Percentiles rank a stretch among this genome's conserved stretches.
These are phyloP conservation scores for Threskiornis aethiopicus DNA, from an alignment of 2,797 vertebrate genomes.

Conservation along the genomic window DNA sequence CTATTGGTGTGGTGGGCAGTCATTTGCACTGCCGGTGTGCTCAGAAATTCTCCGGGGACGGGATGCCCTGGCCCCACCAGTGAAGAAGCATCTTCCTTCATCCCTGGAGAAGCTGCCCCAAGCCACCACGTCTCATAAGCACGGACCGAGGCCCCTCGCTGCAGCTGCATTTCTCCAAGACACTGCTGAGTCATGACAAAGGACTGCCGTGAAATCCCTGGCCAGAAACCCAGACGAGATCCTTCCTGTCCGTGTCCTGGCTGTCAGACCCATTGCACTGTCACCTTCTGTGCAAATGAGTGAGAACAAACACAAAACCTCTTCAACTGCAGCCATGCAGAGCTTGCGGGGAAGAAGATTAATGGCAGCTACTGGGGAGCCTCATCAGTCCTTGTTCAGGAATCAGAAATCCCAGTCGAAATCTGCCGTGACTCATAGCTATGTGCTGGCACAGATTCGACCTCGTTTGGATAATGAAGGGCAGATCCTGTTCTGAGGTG, in stretches of 20 bases:
- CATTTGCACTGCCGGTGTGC: accelerated
- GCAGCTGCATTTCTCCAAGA: background rate
- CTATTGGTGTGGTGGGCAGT: accelerated
- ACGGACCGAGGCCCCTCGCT: background rate
- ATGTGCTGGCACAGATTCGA: background rate
- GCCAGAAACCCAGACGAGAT: background rate
- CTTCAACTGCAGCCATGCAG: background rate
- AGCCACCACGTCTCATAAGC: background rate
- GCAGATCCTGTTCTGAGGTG: background rate
- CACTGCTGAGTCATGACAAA: background rate
- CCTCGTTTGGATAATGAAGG: slow-evolving; percentile 13
- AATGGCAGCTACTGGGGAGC: background rate
- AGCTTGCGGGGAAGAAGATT: background rate
- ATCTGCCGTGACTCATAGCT: background rate
- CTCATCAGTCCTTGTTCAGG: slow-evolving; percentile 41
- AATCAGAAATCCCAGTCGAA: slow-evolving; percentile 21
- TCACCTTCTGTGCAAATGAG: background rate
- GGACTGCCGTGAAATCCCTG: background rate
- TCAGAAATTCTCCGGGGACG: background rate
- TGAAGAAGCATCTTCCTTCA: background rate
- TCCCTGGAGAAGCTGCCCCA: background rate
- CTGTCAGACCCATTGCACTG: background rate
- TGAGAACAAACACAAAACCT: background rate
- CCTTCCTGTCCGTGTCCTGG: background rate
- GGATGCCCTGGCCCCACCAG: background rate